Conservation (phyloP, 2,113 vertebrate genomes). For the Zeus faber region DNA sequence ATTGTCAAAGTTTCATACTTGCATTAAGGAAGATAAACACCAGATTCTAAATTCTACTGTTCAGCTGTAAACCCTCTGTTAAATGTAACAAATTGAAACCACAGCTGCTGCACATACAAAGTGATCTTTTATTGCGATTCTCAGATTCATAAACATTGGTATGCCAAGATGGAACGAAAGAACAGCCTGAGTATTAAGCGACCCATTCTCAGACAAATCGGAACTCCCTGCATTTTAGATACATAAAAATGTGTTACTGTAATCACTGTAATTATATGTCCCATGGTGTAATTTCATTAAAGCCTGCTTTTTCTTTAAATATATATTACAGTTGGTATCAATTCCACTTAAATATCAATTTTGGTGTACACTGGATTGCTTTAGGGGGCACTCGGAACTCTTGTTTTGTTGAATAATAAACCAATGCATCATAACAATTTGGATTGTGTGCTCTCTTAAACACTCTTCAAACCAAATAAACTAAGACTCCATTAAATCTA, state of each 20-base stretch:
- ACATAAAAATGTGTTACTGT: too few species aligned
- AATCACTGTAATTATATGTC: too few species aligned
- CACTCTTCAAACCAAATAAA: constrained; percentile 5
- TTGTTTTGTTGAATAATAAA: too few species aligned
- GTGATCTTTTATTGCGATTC: constrained; percentile 86
- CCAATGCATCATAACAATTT: too few species aligned
- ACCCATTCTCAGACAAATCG: constrained; percentile 71
- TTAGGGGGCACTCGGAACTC: constrained; percentile 1
- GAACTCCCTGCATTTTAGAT: constrained; percentile 62
- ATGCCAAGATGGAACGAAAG: constrained; percentile 80
- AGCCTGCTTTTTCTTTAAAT: constrained; percentile 17
- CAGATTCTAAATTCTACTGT: too few species aligned
- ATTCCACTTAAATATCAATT: constrained; percentile 29
- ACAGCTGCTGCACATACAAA: constrained; percentile 76
- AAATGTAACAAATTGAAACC: neutral
- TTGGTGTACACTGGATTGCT: constrained; percentile 10
- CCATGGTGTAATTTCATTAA: constrained; percentile 12
- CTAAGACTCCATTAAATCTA: neutral
- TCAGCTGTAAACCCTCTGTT: too few species aligned
- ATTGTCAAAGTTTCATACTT: too few species aligned
- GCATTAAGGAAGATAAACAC: too few species aligned
- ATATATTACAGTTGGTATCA: constrained; percentile 18
- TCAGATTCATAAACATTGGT: constrained; percentile 84
- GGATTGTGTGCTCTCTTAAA: neutral
- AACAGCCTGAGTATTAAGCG: constrained; percentile 83